Evolutionary conservation across 2,797 vertebrate genomes (phyloP), one percentile per base, ranked within the genome.

Genomic region (Tympanoctomys barrerae): DNA sequence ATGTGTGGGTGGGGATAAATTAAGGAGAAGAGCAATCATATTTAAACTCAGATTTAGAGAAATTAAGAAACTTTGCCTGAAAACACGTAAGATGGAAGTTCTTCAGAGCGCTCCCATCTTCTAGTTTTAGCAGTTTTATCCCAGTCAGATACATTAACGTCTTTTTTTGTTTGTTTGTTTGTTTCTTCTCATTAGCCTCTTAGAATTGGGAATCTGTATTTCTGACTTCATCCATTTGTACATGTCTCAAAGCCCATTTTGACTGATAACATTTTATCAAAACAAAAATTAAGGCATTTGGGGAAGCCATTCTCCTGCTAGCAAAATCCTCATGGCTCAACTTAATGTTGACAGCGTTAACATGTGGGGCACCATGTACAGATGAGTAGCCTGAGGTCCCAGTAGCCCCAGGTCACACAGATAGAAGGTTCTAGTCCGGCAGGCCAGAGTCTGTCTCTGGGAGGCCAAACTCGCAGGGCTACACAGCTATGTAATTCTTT

Each of bases 41-140:
- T 86, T 94, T 70, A 90, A 97, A 91, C 28, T 7, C 28, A 82
- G 33, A 95, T 68, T 82, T 49, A 68, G 52, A 89, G 84, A 86
- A 59, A 91, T 62, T 78, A 84, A 64, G 22, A 24, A 54, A n/a
- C 22, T 87, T 33, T 68, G 91, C 75, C 39, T 52, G 39, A 73
- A 96, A 49, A 52, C 64, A 85, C 21, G 64, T 61, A 9, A 4
- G 33, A 3, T 90, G 75, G 16, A 33, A 39, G 81, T 70, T 90
- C 24, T 61, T 39, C 36, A 39, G 3, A 66, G 68, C 33, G 75
- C 61, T 18, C 31, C 8, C 5, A 16, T 59, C 26, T 79, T 79
- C 66, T 89, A 18, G 22, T 42, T 70, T 81, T n/a, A 33, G 12
- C 24, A 81, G 46, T 66, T 87, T 75, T 46, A 13, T 73, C 59